A percentile compares a stretch with the other conserved stretches of the same genome.
Conservation (phyloP, 30 jellyfish, hydroid and myxozoan species). For the Hydra vulgaris region DNA sequence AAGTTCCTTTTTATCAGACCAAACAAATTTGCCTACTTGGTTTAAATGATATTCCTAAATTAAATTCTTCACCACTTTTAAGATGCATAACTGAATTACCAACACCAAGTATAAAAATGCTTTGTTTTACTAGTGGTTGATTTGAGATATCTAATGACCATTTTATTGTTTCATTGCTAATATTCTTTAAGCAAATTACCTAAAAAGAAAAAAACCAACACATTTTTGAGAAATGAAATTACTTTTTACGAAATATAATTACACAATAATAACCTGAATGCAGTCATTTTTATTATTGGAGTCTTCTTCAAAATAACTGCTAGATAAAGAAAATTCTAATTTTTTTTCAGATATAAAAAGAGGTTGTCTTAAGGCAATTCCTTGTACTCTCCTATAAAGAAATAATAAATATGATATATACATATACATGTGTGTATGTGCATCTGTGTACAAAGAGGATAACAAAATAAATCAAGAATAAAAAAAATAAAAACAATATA, state of each 20-base stretch:
- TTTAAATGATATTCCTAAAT: slow-evolving; percentile 48
- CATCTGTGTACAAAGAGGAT: background rate
- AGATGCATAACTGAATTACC: slow-evolving; percentile 3
- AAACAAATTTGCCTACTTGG: slow-evolving; percentile 40
- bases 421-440: too few species aligned
- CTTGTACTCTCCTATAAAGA: slow-evolving; percentile 25
- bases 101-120: background rate
- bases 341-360: slow-evolving; percentile 54
- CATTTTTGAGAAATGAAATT: too few species aligned
- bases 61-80: slow-evolving; percentile 74
- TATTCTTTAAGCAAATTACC: slow-evolving; percentile 65
- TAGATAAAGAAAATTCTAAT: slow-evolving; percentile 44
- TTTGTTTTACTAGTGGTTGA: background rate
- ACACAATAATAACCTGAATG: background rate
- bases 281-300: background rate
- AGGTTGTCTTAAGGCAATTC: slow-evolving; percentile 85
- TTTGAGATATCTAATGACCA: slow-evolving; percentile 51
- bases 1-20: background rate
- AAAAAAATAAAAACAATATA: background rate
- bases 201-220: slow-evolving; percentile 11
- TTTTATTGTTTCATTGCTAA: slow-evolving; percentile 33
- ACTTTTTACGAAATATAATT: background rate
- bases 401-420: background rate
- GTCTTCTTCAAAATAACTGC: slow-evolving; percentile 37
- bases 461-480: background rate